Conservation (phyloP, 2,797 vertebrate genomes). For the Epinephelus coioides region DNA sequence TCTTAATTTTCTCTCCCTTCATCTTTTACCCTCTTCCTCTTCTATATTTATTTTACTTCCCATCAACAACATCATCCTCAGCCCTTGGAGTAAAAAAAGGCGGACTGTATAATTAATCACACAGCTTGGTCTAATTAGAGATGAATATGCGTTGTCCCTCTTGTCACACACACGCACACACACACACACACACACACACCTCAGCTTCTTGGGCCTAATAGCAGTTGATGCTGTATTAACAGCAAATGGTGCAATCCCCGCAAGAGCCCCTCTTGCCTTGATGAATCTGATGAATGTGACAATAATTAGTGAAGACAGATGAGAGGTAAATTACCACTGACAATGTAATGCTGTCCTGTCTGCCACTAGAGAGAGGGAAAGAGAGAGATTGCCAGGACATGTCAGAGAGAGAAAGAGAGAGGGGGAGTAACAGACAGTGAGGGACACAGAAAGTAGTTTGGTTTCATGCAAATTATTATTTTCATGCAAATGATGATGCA, state of each 20-base stretch:
- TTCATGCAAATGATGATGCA: slow-evolving; percentile 70
- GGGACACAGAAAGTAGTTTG: slow-evolving; percentile 54
- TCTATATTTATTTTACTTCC: slow-evolving; percentile 94
- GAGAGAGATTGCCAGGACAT: slow-evolving; percentile 41
- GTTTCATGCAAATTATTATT: slow-evolving; percentile 77
- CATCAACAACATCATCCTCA: slow-evolving; percentile 67
- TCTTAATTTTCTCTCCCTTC: slow-evolving; percentile 15
- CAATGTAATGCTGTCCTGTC: slow-evolving; percentile 95
- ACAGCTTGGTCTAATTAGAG: slow-evolving; percentile 99
- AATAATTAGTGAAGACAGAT: slow-evolving; percentile 99
- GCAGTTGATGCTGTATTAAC: slow-evolving; percentile 99
- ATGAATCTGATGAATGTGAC: slow-evolving; percentile 99
- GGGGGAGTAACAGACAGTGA: slow-evolving; percentile 66
- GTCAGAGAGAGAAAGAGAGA: slow-evolving; percentile 38
- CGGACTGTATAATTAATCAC: slow-evolving; percentile 99
- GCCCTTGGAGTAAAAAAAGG: slow-evolving; percentile 91
- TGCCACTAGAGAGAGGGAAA: slow-evolving; percentile 60
- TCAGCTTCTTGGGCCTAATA: slow-evolving; percentile 86
- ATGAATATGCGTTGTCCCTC: slow-evolving; percentile 99
- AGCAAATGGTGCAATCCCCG: slow-evolving; percentile 95
- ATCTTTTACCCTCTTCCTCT: slow-evolving; percentile 69
- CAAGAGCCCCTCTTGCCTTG: slow-evolving; percentile 97
- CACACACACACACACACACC: slow-evolving; percentile 32
- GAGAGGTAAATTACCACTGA: slow-evolving; percentile 99
- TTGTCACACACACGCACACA: slow-evolving; percentile 86